Conservation (phyloP, 2,113 vertebrate genomes). For the Bambusicola thoracicus region DNA sequence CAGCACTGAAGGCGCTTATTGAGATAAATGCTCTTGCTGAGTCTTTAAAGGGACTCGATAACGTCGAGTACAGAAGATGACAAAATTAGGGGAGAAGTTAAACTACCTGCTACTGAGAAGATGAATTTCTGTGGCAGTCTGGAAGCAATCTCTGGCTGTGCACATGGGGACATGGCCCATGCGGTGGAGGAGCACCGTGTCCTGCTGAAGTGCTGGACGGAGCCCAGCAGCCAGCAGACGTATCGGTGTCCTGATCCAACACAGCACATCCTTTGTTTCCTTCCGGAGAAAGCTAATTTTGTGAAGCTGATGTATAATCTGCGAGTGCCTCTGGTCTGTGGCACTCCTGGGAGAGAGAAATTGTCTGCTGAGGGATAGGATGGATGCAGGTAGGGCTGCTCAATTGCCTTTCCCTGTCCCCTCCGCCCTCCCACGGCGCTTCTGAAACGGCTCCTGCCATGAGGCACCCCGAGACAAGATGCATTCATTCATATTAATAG, state of each 20-base stretch:
- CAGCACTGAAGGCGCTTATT: neutral
- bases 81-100: slow-evolving; percentile 31
- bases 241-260: slow-evolving; percentile 16
- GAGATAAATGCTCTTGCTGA: slow-evolving; percentile 40
- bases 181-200: neutral
- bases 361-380: slow-evolving; percentile 22
- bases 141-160: neutral
- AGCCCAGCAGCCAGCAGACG: slow-evolving; percentile 21
- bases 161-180: neutral
- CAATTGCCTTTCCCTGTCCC: slow-evolving; percentile 8
- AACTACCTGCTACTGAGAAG: slow-evolving; percentile 23
- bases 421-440: slow-evolving; percentile 29
- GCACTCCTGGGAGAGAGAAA: slow-evolving; percentile 48
- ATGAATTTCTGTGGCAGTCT: neutral
- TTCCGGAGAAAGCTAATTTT: slow-evolving; percentile 51
- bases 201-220: neutral
- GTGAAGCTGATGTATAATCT: slow-evolving; percentile 33
- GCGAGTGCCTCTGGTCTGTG: slow-evolving; percentile 14
- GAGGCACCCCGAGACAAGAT: slow-evolving; percentile 46
- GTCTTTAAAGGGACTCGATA: slow-evolving; percentile 54
- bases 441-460: slow-evolving; percentile 55
- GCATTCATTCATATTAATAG: slow-evolving; percentile 67
- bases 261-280: slow-evolving; percentile 64
- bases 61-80: neutral
- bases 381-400: slow-evolving; percentile 7